A percentile compares a stretch with the other conserved stretches of the same genome.
Evolutionary conservation across 2,888 invertebrate species (phyloP).

Genomic region (Dioctria linearis): DNA sequence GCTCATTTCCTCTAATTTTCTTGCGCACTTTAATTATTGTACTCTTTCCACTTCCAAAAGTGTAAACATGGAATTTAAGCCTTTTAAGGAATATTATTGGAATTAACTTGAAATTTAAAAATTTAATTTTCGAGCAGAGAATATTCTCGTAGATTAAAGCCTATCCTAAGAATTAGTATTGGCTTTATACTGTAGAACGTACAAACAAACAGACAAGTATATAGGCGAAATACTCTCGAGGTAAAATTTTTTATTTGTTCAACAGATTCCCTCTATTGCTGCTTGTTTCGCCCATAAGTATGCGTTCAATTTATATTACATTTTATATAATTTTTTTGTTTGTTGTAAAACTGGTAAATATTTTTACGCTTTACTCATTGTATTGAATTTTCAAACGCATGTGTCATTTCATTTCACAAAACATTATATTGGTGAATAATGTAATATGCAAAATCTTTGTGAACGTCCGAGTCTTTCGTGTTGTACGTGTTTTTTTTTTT

Average conservation of each 20-base stretch:
- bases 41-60: not conserved
- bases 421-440: not conserved
- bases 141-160: not conserved
- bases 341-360: conserved; percentile 7
- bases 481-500: not conserved
- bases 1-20: conserved; percentile 3
- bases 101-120: too few relatives aligned
- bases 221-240: conserved; percentile 22
- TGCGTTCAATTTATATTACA: conserved; percentile 41
- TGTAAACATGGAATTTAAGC: not conserved
- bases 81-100: not conserved
- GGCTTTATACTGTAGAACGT: not conserved
- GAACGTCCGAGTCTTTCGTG: not conserved
- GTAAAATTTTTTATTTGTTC: conserved; percentile 41
- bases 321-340: conserved; percentile 9
- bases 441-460: not conserved
- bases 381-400: conserved; percentile 13
- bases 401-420: conserved; percentile 13
- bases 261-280: conserved; percentile 70
- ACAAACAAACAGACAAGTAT: not conserved
- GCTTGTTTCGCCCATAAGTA: conserved; percentile 70
- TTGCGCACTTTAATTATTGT: conserved; percentile 5
- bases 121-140: too few relatives aligned
- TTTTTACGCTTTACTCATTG: conserved; percentile 7
- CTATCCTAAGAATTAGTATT: not conserved